A percentile compares a stretch with the other conserved stretches of the same genome.
These are phyloP conservation scores for Ancistrus triradiatus DNA, from an alignment of 2,113 vertebrate species.

Conservation along the genomic window DNA sequence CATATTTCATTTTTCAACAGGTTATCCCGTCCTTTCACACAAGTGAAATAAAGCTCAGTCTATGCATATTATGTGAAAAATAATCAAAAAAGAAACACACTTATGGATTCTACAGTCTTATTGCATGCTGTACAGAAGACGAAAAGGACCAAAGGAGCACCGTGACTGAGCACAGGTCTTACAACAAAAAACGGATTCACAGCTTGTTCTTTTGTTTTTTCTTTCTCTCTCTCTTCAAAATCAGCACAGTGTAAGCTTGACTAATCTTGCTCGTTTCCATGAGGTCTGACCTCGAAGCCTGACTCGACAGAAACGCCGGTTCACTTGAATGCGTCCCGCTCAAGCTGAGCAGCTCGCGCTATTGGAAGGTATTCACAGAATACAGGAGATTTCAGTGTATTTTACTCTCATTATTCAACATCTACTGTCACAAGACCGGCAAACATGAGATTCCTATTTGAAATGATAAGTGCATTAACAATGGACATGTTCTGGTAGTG, in stretches of 20 bases:
- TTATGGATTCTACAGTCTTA: slow-evolving; percentile 62
- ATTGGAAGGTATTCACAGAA: slow-evolving; percentile 78
- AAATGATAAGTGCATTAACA: slow-evolving; percentile 28
- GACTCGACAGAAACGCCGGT: slow-evolving; percentile 20
- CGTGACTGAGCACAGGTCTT: too few relatives aligned
- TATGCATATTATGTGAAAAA: slow-evolving; percentile 67
- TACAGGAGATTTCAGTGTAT: slow-evolving; percentile 56
- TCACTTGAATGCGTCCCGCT: slow-evolving; percentile 42
- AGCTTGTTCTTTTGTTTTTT: slow-evolving; percentile 56
- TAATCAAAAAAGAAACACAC: slow-evolving; percentile 18
- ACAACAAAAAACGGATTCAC: slow-evolving; percentile 60
- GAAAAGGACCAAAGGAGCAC: slow-evolving; percentile 55
- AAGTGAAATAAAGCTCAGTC: slow-evolving; percentile 66
- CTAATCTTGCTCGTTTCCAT: slow-evolving; percentile 70
- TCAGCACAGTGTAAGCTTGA: slow-evolving; percentile 92
- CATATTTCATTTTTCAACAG: slow-evolving; percentile 6
- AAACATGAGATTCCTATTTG: too few relatives aligned
- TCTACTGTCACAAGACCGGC: slow-evolving; percentile 36
- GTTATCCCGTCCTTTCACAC: slow-evolving; percentile 42
- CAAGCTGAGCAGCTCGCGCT: slow-evolving; percentile 62
- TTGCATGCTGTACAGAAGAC: slow-evolving; percentile 73
- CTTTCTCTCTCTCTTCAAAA: slow-evolving; percentile 22
- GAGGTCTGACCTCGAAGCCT: slow-evolving; percentile 53
- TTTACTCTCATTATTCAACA: slow-evolving; percentile 53
- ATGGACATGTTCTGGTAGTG: too few relatives aligned